Conservation (phyloP, 1,140 invertebrate species). For the Pentalonia nigronervosa region DNA sequence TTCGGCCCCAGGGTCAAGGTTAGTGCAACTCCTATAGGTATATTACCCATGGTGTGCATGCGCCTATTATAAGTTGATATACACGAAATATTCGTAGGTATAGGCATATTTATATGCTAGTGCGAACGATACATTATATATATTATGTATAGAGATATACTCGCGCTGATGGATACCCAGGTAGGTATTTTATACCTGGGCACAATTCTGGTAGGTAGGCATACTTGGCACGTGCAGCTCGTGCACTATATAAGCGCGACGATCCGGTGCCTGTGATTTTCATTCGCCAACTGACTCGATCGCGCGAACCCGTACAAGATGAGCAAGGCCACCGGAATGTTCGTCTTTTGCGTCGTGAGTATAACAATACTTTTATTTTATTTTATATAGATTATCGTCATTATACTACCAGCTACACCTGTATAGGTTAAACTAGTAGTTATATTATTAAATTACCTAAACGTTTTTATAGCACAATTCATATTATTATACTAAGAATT, state of each 20-base stretch:
- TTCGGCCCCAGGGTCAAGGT: conserved; percentile 20
- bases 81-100: background rate
- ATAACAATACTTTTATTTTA: background rate
- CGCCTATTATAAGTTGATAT: background rate
- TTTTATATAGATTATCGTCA: background rate
- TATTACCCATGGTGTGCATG: too few species aligned
- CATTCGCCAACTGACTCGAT: background rate
- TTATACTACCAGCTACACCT: too few species aligned
- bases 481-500: too few species aligned
- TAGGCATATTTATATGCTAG: background rate
- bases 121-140: background rate
- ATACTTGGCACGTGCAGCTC: background rate
- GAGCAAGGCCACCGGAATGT: background rate
- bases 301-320: background rate
- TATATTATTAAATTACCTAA: too few species aligned
- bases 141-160: background rate
- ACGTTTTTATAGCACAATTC: too few species aligned
- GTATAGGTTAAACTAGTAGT: too few species aligned
- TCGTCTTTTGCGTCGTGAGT: conserved; percentile 1
- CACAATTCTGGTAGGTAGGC: background rate
- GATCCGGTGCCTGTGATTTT: background rate
- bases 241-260: background rate
- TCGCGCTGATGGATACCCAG: background rate
- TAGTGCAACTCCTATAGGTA: background rate
- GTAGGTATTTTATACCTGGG: background rate